Evolutionary conservation across 2,797 vertebrate species (phyloP).

Genomic region (Pseudotriccus pelzelni): DNA sequence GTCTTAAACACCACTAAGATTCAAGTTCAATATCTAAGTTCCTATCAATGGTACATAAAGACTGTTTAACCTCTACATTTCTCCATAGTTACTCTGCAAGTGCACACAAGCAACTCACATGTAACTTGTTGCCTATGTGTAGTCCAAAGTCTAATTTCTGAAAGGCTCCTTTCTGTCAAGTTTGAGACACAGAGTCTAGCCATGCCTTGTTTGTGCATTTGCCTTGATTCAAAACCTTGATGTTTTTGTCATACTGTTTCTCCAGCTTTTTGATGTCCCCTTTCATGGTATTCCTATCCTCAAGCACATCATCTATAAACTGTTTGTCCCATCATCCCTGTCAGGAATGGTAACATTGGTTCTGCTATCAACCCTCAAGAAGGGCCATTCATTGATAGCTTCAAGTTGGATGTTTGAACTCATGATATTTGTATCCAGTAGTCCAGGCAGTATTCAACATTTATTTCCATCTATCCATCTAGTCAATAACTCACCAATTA

Average conservation of each 20-base stretch:
- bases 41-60: not conserved
- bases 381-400: not conserved
- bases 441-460: not conserved
- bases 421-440: not conserved
- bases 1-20: not conserved
- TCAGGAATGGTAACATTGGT: not conserved
- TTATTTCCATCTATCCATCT: not conserved
- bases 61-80: not conserved
- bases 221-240: not conserved
- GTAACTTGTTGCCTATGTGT: not conserved
- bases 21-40: not conserved
- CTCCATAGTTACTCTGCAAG: not conserved
- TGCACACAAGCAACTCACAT: not conserved
- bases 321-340: not conserved
- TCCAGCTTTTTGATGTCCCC: not conserved
- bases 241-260: not conserved
- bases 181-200: not conserved
- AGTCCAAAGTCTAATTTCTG: not conserved
- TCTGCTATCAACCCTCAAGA: not conserved
- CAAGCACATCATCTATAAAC: accelerated
- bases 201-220: not conserved
- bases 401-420: not conserved
- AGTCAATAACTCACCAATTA: not conserved
- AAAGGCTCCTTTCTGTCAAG: not conserved
- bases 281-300: not conserved